These are phyloP conservation scores for Synergus gifuensis DNA, from an alignment of 2,888 invertebrate genomes.

Conservation along the genomic window DNA sequence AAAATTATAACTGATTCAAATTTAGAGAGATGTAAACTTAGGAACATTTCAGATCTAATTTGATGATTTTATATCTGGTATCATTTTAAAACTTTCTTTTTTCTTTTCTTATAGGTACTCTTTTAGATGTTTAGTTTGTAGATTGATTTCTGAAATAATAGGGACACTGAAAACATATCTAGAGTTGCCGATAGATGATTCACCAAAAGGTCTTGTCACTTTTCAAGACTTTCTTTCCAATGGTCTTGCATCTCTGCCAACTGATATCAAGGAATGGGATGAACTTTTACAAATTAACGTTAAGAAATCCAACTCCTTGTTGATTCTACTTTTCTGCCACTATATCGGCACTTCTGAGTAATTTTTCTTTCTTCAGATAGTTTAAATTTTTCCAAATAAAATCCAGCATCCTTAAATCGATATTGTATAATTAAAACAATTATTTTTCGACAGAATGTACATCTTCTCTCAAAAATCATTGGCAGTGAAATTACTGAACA, in stretches of 20 bases:
- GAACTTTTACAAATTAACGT: neutral
- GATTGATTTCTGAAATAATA: slow-evolving; percentile 22
- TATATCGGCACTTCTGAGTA: slow-evolving; percentile 59
- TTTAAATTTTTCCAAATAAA: neutral
- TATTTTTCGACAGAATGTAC: slow-evolving; percentile 5
- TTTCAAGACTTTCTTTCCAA: slow-evolving; percentile 55
- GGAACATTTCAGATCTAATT: neutral
- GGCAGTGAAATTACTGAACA: neutral
- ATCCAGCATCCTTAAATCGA: neutral
- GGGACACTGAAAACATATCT: slow-evolving; percentile 20
- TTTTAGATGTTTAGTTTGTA: slow-evolving; percentile 15
- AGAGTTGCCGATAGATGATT: slow-evolving; percentile 47
- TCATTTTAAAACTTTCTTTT: neutral
- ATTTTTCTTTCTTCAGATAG: neutral
- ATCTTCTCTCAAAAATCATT: neutral
- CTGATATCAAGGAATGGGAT: slow-evolving; percentile 47
- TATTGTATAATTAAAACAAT: neutral
- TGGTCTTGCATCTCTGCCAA: slow-evolving; percentile 54
- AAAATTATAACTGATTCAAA: too few relatives aligned
- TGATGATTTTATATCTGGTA: too few relatives aligned
- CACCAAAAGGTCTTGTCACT: slow-evolving; percentile 36
- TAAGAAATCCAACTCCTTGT: slow-evolving; percentile 49
- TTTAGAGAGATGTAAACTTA: neutral
- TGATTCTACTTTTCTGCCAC: slow-evolving; percentile 60
- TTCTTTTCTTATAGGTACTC: neutral